phyloP scores from a whole-genome alignment of 2,113 vertebrate species.

The Ovibos moschatus region DNA sequence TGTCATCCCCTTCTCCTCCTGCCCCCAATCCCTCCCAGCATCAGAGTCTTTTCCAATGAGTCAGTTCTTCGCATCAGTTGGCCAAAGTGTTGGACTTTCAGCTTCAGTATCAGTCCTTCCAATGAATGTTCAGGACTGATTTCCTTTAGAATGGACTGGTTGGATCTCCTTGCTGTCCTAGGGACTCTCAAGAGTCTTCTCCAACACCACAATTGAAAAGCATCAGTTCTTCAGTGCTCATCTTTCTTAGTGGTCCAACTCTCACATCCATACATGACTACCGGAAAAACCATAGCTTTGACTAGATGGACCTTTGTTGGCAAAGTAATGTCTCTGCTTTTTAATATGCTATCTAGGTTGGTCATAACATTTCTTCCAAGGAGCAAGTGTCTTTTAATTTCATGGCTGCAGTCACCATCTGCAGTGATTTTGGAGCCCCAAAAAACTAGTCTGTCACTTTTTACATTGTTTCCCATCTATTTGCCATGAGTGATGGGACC shows the following conservation, averaged over 20 bases:
- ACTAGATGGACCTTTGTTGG: neutral
- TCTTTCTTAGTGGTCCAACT: neutral
- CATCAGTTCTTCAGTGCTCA: neutral
- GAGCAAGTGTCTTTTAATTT: neutral
- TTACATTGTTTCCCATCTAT: neutral
- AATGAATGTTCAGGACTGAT: neutral
- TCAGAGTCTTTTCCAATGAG: neutral
- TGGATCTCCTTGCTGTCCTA: neutral
- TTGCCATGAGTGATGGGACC: neutral
- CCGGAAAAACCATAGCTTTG: neutral
- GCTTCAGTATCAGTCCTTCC: neutral
- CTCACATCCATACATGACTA: neutral
- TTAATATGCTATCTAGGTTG: neutral
- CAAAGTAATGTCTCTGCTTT: neutral
- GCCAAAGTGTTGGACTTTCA: neutral
- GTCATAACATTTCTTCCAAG: neutral
- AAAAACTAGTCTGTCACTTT: neutral
- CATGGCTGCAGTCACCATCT: neutral
- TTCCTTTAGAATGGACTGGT: neutral
- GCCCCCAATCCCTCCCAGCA: neutral
- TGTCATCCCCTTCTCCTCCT: neutral
- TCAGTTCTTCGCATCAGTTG: neutral
- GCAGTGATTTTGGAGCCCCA: rapidly evolving
- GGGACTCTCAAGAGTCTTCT: neutral
- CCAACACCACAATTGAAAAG: neutral